Evolutionary conservation across 1,140 invertebrate species (phyloP), one percentile per base, ranked within the genome.

Genomic region (Psix sp.): DNA sequence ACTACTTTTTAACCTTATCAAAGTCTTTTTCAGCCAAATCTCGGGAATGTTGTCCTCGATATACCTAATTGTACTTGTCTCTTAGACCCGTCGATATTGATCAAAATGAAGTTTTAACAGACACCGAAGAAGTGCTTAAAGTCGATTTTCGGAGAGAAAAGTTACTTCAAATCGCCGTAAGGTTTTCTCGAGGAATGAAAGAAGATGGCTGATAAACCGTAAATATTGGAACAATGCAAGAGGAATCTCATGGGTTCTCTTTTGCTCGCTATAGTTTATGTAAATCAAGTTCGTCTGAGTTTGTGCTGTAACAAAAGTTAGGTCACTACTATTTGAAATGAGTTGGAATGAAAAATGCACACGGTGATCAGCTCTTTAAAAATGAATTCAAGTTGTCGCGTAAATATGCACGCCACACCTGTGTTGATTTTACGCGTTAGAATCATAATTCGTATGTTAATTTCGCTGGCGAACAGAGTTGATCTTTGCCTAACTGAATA

Each of bases 271-370:
- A 40, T 35, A 56, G 49, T 48, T 51, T 21, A 57, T 67, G 63
- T 24, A 67, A 59, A 67, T 39, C 20, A 51, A 51, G 52, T 67
- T 67, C 35, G 15, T 2, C 6, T 18, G 16, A 63, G 59, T 63
- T 63, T 46, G 16, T 20, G 45, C 38, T 63, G 40, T 21, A 11
- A 48, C 52, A 59, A 51, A 67, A 67, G 63, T 67, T 18, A 13
- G 9, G 63, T 18, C 29, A 10, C 40, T n/a, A n/a, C n/a, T 57
- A 42, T 67, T 67, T 51, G 49, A 33, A 17, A 29, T 42, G 33
- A n/a, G 10, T 5, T 29, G 4, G n/a, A 51, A 45, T 67, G 38
- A 51, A 66, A 66, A 67, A 59, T 67, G 18, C 46, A 59, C 35
- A 51, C 59, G 51, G 51, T 43, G 45, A 67, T 57, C 15, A 42